Conservation (phyloP, 2,113 vertebrate species). For the Irena cyanogastra region DNA sequence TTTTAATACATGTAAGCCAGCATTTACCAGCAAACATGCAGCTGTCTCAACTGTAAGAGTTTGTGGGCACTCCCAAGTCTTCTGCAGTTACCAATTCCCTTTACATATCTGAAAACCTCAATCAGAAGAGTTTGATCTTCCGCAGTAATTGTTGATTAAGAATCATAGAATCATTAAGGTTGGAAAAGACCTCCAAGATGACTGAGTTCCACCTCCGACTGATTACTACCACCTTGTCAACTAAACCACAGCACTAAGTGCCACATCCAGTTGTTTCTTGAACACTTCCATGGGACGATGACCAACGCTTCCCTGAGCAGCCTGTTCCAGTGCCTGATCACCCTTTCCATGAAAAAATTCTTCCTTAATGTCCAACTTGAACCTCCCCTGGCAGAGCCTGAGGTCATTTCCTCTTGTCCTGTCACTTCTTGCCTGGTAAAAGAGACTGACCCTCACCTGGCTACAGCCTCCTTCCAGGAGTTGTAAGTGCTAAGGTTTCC, state of each 20-base stretch:
- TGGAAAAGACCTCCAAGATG: neutral
- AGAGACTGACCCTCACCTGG: neutral
- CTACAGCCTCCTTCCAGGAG: neutral
- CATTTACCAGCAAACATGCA: neutral
- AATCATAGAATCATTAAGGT: neutral
- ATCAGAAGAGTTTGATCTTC: neutral
- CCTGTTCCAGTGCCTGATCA: neutral
- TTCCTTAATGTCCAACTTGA: neutral
- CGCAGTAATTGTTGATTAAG: neutral
- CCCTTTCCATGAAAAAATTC: neutral
- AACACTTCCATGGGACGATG: neutral
- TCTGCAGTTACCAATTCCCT: neutral
- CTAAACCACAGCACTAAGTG: neutral
- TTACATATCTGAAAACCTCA: neutral
- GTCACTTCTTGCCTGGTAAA: neutral
- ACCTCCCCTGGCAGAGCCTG: neutral
- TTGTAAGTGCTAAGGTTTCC: neutral
- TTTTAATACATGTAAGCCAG: neutral
- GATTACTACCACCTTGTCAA: neutral
- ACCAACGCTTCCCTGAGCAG: neutral
- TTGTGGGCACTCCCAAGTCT: neutral
- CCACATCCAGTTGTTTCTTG: fast-evolving
- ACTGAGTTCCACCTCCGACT: neutral
- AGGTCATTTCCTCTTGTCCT: neutral
- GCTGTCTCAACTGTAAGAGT: neutral